Conservation (phyloP, 2,113 vertebrate species). For the Takifugu flavidus region DNA sequence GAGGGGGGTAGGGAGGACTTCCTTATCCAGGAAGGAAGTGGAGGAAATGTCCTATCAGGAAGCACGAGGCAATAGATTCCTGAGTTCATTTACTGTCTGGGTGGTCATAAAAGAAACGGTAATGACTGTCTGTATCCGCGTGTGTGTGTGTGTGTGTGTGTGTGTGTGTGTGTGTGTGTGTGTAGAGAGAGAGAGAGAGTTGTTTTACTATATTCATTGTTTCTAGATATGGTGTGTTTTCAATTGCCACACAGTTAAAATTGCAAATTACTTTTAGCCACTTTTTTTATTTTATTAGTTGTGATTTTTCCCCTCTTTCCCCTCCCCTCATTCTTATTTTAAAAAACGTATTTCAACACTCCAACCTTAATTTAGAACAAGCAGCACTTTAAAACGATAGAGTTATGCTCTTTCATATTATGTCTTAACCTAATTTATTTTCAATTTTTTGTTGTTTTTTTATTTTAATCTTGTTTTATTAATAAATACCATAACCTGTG, state of each 20-base stretch:
- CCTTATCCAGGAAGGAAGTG: conserved; percentile 65
- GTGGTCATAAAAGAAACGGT: conserved; percentile 56
- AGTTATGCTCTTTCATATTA: neutral
- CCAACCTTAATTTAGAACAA: no score
- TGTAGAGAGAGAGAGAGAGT: no score
- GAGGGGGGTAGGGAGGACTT: conserved; percentile 26
- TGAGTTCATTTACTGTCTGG: conserved; percentile 64
- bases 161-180: no score
- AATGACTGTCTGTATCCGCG: conserved; percentile 22
- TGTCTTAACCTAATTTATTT: neutral
- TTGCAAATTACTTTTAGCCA: neutral
- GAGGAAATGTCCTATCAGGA: conserved; percentile 68
- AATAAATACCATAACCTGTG: no score
- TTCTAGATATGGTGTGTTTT: no score
- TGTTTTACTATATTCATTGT: no score
- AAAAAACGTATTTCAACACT: no score
- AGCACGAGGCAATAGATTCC: conserved; percentile 58
- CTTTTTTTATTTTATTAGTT: neutral
- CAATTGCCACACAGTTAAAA: neutral
- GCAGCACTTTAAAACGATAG: no score
- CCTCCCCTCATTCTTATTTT: no score
- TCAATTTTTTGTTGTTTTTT: neutral
- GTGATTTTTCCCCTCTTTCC: no score
- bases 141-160: conserved; percentile 8
- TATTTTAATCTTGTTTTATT: no score